Percentiles rank a stretch among this genome's conserved stretches.
Conservation (phyloP, 2,113 vertebrate species). For the Capra hircus region DNA sequence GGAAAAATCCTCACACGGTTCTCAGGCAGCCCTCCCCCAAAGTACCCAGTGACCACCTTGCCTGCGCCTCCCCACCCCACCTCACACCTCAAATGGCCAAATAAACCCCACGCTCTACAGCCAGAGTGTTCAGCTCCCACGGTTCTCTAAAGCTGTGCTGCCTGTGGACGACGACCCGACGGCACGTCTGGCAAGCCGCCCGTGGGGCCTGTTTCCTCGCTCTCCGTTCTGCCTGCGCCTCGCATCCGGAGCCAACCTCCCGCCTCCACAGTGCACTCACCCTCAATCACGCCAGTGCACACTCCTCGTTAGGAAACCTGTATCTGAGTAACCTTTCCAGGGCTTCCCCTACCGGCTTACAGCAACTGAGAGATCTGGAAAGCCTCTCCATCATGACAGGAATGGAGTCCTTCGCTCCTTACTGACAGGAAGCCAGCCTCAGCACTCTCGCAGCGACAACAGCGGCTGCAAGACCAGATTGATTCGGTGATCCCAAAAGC, state of each 20-base stretch:
- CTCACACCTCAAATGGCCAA: not conserved
- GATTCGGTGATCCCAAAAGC: not conserved
- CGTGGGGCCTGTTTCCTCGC: too few relatives aligned
- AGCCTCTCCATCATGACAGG: not conserved
- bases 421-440: not conserved
- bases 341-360: not conserved
- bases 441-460: not conserved
- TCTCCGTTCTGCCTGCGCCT: not conserved
- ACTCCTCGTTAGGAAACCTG: not conserved
- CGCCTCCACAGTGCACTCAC: not conserved
- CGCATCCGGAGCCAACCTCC: not conserved
- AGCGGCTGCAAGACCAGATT: not conserved
- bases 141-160: not conserved
- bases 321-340: not conserved
- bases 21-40: not conserved
- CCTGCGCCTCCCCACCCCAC: not conserved
- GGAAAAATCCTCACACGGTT: not conserved
- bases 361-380: not conserved
- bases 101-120: not conserved
- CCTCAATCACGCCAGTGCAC: not conserved
- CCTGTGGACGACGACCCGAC: not conserved
- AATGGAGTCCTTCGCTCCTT: not conserved
- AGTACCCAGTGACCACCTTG: not conserved
- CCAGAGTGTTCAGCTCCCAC: not conserved
- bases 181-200: not conserved